These are phyloP conservation scores for Ochropleura leucogaster DNA, from an alignment of 2,888 invertebrate species.

Conservation along the genomic window DNA sequence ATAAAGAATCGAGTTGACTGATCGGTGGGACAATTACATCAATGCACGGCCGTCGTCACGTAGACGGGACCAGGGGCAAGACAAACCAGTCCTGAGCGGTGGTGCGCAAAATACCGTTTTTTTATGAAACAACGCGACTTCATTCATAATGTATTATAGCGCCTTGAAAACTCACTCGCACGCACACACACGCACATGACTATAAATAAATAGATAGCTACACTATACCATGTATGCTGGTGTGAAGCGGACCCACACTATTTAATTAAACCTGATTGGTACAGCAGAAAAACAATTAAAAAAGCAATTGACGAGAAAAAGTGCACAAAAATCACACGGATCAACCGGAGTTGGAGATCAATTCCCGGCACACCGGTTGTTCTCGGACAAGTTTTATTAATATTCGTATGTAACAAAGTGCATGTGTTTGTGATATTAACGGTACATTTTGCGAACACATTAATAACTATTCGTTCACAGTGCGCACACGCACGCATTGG, in stretches of 20 bases:
- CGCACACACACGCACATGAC: conserved; percentile 73
- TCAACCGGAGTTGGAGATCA: conserved; percentile 67
- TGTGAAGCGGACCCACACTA: conserved; percentile 68
- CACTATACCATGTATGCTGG: conserved; percentile 67
- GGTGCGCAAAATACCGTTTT: conserved; percentile 85
- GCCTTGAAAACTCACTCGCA: conserved; percentile 80
- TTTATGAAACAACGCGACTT: conserved; percentile 85
- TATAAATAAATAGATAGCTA: conserved; percentile 79
- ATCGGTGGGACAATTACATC: conserved; percentile 84
- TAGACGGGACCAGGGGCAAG: conserved; percentile 78
- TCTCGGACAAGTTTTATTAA: conserved; percentile 73
- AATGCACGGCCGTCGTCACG: conserved; percentile 82
- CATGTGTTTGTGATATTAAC: conserved; percentile 82
- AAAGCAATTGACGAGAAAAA: conserved; percentile 72
- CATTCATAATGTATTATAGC: conserved; percentile 89
- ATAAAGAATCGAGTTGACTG: conserved; percentile 77
- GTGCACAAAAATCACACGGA: conserved; percentile 83
- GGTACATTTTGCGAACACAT: conserved; percentile 79
- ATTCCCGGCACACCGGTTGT: conserved; percentile 74
- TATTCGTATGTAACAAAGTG: conserved; percentile 72
- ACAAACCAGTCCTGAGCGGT: conserved; percentile 82
- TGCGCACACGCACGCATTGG: conserved; percentile 81
- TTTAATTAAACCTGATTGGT: conserved; percentile 77
- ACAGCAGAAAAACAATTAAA: conserved; percentile 72
- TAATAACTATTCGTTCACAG: conserved; percentile 72